phyloP scores from a whole-genome alignment of 1,140 invertebrate genomes.

The Conus betulinus region DNA sequence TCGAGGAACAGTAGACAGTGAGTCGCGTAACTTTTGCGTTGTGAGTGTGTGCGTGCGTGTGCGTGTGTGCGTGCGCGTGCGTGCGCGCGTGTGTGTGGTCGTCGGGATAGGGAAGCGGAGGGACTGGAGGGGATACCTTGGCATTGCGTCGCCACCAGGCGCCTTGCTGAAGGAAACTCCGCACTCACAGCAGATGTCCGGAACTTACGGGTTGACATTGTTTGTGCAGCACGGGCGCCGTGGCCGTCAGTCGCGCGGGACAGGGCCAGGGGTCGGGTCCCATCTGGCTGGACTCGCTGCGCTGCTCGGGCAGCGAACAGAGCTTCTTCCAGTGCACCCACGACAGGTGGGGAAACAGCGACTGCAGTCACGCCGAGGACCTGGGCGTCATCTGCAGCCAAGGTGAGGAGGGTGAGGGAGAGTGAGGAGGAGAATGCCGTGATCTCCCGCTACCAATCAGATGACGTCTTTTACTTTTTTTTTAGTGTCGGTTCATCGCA shows the following conservation, averaged over 20 bases:
- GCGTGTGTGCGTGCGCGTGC: neutral
- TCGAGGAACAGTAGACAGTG: too few species aligned
- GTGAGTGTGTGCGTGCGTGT: too few species aligned
- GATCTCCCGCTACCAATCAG: too few species aligned
- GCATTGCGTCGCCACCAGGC: neutral
- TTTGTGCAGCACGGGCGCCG: constrained; percentile 29
- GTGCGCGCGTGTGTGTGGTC: neutral
- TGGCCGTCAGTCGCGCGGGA: neutral
- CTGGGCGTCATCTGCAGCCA: constrained; percentile 81
- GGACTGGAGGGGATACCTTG: too few species aligned
- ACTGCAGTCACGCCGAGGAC: constrained; percentile 85
- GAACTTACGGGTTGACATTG: neutral
- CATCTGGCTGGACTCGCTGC: constrained; percentile 85
- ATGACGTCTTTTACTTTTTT: too few species aligned
- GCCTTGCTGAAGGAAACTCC: neutral
- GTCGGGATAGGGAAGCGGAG: too few species aligned
- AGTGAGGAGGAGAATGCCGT: too few species aligned
- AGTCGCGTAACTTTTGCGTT: too few species aligned
- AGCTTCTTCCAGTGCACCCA: constrained; percentile 81
- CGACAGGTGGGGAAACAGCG: constrained; percentile 81
- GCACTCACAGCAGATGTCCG: neutral
- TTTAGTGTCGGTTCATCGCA: too few species aligned
- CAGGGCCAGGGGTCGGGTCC: constrained; percentile 75
- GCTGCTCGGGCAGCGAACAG: constrained; percentile 83
- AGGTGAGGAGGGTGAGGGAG: neutral